Percentiles rank a stretch among this genome's conserved stretches.
Evolutionary conservation across 2,113 vertebrate genomes (phyloP).

Genomic region (Eubucco bourcierii): DNA sequence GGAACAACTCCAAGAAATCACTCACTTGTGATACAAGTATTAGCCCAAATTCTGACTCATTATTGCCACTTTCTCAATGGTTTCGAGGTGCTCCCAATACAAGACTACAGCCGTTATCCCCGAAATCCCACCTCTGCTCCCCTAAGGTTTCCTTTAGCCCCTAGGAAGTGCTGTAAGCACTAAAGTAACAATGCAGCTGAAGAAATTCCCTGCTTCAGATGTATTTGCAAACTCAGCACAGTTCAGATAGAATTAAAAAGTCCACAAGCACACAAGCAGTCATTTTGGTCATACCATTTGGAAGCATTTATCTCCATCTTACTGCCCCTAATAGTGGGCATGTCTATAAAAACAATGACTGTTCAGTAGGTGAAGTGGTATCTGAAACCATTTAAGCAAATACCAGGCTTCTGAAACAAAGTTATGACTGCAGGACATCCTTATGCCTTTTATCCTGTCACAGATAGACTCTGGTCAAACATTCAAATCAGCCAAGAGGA

Average conservation of each 20-base stretch:
- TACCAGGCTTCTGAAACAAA: not conserved
- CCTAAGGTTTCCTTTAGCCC: not conserved
- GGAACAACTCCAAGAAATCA: not conserved
- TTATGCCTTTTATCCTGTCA: not conserved
- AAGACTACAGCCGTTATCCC: not conserved
- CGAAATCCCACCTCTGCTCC: not conserved
- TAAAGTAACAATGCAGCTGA: not conserved
- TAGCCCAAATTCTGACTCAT: no score
- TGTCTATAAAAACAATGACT: not conserved
- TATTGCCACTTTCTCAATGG: not conserved
- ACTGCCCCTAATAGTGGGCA: not conserved
- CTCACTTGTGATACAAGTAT: not conserved
- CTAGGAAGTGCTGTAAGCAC: not conserved
- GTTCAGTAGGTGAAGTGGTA: not conserved
- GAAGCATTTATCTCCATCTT: not conserved
- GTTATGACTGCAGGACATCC: not conserved
- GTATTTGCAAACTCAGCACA: not conserved
- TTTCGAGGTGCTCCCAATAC: not conserved
- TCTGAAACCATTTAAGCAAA: not conserved
- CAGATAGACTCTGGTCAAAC: not conserved
- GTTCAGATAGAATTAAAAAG: not conserved
- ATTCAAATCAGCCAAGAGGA: not conserved
- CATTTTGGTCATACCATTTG: accelerated
- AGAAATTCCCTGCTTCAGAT: not conserved
- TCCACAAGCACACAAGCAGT: accelerated